phyloP scores from a whole-genome alignment of 2,888 invertebrate genomes.

The Ophonus ardosiacus region DNA sequence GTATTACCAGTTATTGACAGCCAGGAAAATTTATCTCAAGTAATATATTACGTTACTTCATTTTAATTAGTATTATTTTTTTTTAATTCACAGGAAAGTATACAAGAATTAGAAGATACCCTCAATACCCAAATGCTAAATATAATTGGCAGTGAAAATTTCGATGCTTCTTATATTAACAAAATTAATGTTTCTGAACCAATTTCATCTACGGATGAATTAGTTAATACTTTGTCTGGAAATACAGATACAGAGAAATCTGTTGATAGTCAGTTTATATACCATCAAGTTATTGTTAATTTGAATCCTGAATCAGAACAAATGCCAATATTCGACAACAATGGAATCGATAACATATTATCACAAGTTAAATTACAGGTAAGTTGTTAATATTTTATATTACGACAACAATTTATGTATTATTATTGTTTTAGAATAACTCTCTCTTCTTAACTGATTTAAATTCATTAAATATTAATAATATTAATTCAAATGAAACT shows the following conservation, averaged over 20 bases:
- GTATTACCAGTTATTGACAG: slow-evolving; percentile 72
- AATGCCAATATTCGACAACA: slow-evolving; percentile 58
- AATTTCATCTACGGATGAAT: slow-evolving; percentile 56
- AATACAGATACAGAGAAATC: slow-evolving; percentile 30
- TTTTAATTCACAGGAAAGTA: slow-evolving; percentile 71
- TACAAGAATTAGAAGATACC: slow-evolving; percentile 74
- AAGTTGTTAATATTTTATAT: slow-evolving; percentile 17
- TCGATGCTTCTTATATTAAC: slow-evolving; percentile 53
- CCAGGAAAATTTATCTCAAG: slow-evolving; percentile 73
- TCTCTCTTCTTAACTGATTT: slow-evolving; percentile 57
- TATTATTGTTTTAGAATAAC: slow-evolving; percentile 42
- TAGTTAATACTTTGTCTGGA: slow-evolving; percentile 58
- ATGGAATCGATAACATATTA: slow-evolving; percentile 58
- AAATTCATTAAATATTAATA: slow-evolving; percentile 51
- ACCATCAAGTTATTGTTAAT: slow-evolving; percentile 59
- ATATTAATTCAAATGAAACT: slow-evolving; percentile 50
- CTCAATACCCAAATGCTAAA: slow-evolving; percentile 74
- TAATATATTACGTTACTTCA: slow-evolving; percentile 64
- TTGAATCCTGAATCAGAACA: slow-evolving; percentile 53
- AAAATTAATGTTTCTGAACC: slow-evolving; percentile 50
- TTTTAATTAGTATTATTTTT: neutral
- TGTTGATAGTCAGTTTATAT: slow-evolving; percentile 51
- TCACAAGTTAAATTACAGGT: slow-evolving; percentile 68
- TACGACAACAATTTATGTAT: neutral
- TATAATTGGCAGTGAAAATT: slow-evolving; percentile 66